phyloP scores from a whole-genome alignment of 2,888 invertebrate genomes.

The Bellardia bayeri region DNA sequence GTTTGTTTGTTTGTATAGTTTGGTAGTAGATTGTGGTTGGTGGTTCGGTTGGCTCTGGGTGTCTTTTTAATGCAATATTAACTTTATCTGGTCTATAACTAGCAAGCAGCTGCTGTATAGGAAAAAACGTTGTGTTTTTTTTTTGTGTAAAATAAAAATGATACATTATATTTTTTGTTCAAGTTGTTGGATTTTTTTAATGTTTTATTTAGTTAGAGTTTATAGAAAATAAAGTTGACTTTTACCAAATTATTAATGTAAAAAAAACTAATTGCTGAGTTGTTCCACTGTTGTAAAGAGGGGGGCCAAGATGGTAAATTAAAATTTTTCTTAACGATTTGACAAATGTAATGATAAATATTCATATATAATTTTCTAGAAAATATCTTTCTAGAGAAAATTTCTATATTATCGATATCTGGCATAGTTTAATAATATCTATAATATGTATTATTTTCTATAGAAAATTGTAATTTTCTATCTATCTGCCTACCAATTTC shows the following conservation, averaged over 20 bases:
- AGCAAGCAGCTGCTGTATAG: constrained; percentile 60
- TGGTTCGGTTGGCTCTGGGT: constrained; percentile 45
- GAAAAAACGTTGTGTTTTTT: constrained; percentile 30
- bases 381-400: no score
- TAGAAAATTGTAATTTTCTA: no score
- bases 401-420: no score
- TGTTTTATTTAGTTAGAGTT: constrained; percentile 15
- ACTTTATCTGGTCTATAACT: constrained; percentile 49
- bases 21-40: constrained; percentile 12
- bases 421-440: no score
- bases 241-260: constrained; percentile 42
- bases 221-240: constrained; percentile 40
- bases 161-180: constrained; percentile 35
- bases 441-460: no score
- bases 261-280: background rate
- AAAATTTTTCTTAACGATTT: background rate
- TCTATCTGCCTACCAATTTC: no score
- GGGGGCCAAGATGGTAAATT: background rate
- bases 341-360: background rate
- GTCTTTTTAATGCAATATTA: constrained; percentile 51
- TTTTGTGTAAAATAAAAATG: constrained; percentile 43
- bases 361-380: no score
- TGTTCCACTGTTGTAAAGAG: background rate
- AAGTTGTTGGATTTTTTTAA: constrained; percentile 10
- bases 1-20: constrained; percentile 62